phyloP scores from a whole-genome alignment of 2,113 vertebrate species.

The Carlito syrichta region DNA sequence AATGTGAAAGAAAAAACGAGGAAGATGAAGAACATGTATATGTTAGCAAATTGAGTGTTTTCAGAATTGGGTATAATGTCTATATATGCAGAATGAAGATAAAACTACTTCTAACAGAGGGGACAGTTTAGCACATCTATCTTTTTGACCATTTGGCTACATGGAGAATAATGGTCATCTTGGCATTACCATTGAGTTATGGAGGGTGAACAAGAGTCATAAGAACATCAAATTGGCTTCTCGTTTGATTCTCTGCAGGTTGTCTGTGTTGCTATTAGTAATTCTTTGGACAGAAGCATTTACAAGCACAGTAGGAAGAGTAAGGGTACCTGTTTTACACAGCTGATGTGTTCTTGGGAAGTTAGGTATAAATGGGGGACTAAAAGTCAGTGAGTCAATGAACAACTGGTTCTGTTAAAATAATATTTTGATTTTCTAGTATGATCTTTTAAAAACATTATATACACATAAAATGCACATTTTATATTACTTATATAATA shows the following conservation, averaged over 20 bases:
- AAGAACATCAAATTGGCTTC: constrained; percentile 12
- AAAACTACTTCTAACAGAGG: constrained; percentile 6
- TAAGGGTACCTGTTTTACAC: constrained; percentile 14
- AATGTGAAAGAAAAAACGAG: not conserved
- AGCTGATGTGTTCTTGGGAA: not conserved
- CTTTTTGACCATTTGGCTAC: not conserved
- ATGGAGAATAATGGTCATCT: not conserved
- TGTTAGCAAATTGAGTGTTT: not conserved
- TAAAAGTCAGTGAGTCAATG: not conserved
- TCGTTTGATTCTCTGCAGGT: constrained; percentile 29
- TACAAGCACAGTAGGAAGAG: not conserved
- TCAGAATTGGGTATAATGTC: not conserved
- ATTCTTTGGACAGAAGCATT: constrained; percentile 34
- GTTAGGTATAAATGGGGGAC: constrained; percentile 3
- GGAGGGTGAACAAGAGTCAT: constrained; percentile 23
- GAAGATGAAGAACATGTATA: not conserved
- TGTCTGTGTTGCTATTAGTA: not conserved
- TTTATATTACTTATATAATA: not conserved
- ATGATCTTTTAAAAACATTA: not conserved
- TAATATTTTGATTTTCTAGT: not conserved
- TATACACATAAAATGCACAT: not conserved
- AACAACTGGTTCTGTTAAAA: not conserved
- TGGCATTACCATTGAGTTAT: constrained; percentile 24
- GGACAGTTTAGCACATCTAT: not conserved
- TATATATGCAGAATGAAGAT: constrained; percentile 21